A percentile compares a stretch with the other conserved stretches of the same genome.
phyloP scores from a whole-genome alignment of 2,113 vertebrate species.

The Nanger granti region DNA sequence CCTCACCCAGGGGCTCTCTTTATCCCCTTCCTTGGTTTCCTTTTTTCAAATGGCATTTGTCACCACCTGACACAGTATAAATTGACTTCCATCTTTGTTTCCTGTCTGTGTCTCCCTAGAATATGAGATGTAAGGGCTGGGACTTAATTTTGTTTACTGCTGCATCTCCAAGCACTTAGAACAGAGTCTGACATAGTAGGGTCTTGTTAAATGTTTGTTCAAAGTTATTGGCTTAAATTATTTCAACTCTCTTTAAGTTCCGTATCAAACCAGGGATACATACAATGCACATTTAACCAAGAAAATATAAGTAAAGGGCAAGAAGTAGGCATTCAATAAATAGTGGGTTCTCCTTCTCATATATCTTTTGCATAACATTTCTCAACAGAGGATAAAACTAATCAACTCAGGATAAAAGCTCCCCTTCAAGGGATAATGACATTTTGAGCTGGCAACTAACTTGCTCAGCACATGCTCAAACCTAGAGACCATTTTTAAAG shows the following conservation, averaged over 20 bases:
- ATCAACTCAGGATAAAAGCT: neutral
- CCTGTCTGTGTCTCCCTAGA: neutral
- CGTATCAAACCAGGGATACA: neutral
- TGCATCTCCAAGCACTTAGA: neutral
- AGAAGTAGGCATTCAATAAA: neutral
- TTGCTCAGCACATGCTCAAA: neutral
- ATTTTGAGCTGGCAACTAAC: neutral
- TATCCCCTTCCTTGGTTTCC: neutral
- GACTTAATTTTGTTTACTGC: neutral
- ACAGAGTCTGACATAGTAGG: neutral
- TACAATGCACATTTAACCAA: neutral
- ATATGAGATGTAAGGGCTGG: neutral
- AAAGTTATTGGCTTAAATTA: neutral
- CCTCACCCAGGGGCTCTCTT: neutral
- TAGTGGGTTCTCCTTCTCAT: neutral
- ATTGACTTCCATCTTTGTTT: neutral
- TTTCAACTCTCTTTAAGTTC: conserved; percentile 25
- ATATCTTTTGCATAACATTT: neutral
- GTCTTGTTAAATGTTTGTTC: neutral
- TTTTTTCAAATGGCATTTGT: neutral
- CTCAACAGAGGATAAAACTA: neutral
- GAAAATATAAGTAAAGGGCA: conserved; percentile 22
- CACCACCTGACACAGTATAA: neutral
- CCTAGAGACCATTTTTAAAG: neutral
- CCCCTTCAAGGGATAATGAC: conserved; percentile 17